Conservation (phyloP, 2,113 vertebrate species). For the Charadrius vociferus region DNA sequence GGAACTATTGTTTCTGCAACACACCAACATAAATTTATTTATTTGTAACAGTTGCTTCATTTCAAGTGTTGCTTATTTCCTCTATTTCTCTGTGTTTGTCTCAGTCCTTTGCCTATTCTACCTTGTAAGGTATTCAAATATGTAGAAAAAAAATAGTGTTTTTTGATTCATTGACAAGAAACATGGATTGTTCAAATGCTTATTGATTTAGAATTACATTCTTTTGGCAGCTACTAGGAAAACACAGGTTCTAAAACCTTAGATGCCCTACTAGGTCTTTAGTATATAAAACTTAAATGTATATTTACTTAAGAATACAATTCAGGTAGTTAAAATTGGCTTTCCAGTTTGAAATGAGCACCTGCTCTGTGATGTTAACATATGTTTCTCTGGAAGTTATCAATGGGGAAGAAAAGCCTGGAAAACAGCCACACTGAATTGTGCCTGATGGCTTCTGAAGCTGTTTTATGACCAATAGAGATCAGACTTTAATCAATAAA, state of each 20-base stretch:
- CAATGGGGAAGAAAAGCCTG: neutral
- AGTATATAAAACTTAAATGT: neutral
- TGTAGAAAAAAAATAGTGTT: neutral
- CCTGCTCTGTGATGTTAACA: neutral
- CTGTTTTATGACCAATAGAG: conserved; percentile 7
- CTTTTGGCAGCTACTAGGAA: neutral
- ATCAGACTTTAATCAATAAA: conserved; percentile 47
- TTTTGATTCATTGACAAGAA: neutral
- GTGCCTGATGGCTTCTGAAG: conserved; percentile 17
- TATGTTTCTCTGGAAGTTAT: neutral
- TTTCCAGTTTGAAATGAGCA: neutral
- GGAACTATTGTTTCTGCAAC: neutral
- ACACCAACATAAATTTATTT: neutral
- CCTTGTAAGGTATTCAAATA: neutral
- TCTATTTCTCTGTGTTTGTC: neutral
- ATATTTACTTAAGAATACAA: neutral
- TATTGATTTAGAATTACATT: neutral
- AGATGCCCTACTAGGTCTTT: neutral
- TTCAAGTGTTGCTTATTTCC: neutral
- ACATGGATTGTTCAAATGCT: neutral
- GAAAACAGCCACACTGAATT: neutral
- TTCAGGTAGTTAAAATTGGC: neutral
- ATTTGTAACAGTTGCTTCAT: neutral
- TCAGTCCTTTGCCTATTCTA: neutral
- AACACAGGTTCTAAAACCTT: neutral